Percentiles rank a stretch among this genome's conserved stretches.
phyloP scores from a whole-genome alignment of 2,888 invertebrate species.

The Altica lythri region DNA sequence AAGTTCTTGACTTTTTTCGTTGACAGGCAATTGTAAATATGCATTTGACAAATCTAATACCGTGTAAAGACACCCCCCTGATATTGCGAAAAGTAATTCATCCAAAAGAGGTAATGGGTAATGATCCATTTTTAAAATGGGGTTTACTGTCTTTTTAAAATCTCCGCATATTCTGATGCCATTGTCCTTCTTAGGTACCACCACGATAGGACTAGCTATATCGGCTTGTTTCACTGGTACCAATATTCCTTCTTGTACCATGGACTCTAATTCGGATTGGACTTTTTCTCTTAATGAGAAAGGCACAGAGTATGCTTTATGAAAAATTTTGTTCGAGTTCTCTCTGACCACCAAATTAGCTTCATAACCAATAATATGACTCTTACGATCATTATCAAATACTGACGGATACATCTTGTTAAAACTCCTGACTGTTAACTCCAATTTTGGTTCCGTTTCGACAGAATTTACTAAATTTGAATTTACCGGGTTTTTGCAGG shows the following conservation, averaged over 20 bases:
- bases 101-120: too few species aligned
- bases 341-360: conserved; percentile 6
- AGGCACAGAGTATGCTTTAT: conserved; percentile 8
- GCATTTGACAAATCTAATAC: too few species aligned
- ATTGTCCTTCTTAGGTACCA: too few species aligned
- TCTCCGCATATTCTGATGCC: too few species aligned
- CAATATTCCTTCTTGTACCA: conserved; percentile 11
- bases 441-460: background rate
- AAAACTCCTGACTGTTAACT: too few species aligned
- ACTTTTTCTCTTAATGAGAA: background rate
- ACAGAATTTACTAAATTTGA: background rate
- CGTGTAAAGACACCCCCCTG: too few species aligned
- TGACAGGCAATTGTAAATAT: too few species aligned
- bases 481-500: too few species aligned
- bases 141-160: background rate
- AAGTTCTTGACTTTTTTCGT: background rate
- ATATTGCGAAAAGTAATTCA: too few species aligned
- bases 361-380: conserved; percentile 3
- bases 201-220: too few species aligned
- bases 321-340: background rate
- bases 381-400: too few species aligned
- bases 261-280: background rate
- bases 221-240: too few species aligned
- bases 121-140: conserved; percentile 1
- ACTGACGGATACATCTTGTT: background rate